These are phyloP conservation scores for Polyploca ridens DNA, from an alignment of 2,888 invertebrate species.

Conservation along the genomic window DNA sequence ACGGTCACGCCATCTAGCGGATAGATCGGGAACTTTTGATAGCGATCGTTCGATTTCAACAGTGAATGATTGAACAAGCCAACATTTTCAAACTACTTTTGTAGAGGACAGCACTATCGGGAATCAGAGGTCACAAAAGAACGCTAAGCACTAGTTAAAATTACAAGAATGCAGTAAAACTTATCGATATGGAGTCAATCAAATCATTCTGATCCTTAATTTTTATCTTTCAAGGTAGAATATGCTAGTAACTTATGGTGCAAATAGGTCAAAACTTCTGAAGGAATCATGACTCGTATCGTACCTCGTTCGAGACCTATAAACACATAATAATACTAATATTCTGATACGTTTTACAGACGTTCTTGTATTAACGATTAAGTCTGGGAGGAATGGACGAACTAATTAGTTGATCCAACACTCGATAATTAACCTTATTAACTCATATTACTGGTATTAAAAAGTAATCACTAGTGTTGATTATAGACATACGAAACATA, in stretches of 20 bases:
- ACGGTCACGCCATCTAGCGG: conserved; percentile 36
- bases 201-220: not conserved
- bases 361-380: conserved; percentile 32
- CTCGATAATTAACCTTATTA: not conserved
- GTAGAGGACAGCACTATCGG: not conserved
- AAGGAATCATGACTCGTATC: not conserved
- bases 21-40: conserved; percentile 28
- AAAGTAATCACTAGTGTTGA: not conserved
- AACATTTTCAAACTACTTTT: not conserved
- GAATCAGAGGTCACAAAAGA: not conserved
- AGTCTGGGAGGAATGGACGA: not conserved
- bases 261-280: not conserved
- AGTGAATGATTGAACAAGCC: conserved; percentile 7
- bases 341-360: conserved; percentile 39
- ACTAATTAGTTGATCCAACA: not conserved
- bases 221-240: not conserved
- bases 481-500: not conserved
- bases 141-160: not conserved
- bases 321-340: not conserved
- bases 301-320: not conserved
- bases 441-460: not conserved
- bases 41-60: conserved; percentile 21
- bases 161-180: not conserved
- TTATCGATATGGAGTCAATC: not conserved
- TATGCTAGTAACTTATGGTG: not conserved